Percentiles rank a stretch among this genome's conserved stretches.
Evolutionary conservation across 2,113 vertebrate genomes (phyloP).

Genomic region (Salvelinus namaycush): DNA sequence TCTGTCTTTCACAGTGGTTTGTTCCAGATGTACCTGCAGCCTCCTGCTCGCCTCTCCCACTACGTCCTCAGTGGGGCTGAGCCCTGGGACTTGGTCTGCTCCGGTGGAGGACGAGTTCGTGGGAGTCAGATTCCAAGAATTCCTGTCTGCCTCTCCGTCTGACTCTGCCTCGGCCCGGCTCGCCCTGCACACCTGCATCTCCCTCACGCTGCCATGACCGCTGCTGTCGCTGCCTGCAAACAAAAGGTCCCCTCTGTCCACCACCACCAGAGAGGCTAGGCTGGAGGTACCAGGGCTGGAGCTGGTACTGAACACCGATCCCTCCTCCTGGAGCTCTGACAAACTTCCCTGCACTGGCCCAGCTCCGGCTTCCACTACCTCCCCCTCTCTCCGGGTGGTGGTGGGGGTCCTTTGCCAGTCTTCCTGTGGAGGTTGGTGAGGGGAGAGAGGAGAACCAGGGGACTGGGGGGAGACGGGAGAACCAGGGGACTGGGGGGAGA

Average conservation of each 20-base stretch:
- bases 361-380: not conserved
- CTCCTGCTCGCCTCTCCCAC: slow-evolving; percentile 66
- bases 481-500: slow-evolving; percentile 27
- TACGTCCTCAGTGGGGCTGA: slow-evolving; percentile 44
- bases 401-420: slow-evolving; percentile 40
- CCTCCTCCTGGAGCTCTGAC: not conserved
- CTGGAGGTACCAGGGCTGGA: slow-evolving; percentile 38
- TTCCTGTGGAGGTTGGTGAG: not conserved
- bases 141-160: slow-evolving; percentile 7
- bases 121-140: slow-evolving; percentile 40
- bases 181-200: slow-evolving; percentile 39
- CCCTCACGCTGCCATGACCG: slow-evolving; percentile 63
- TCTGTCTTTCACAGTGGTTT: slow-evolving; percentile 24
- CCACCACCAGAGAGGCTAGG: slow-evolving; percentile 24
- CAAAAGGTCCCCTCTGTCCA: slow-evolving; percentile 43
- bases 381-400: slow-evolving; percentile 18
- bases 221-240: slow-evolving; percentile 72
- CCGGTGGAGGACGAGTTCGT: not conserved
- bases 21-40: slow-evolving; percentile 62
- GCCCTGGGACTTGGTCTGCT: not conserved
- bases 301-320: not conserved
- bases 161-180: slow-evolving; percentile 14
- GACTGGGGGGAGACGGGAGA: slow-evolving; percentile 18
- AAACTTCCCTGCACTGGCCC: not conserved
- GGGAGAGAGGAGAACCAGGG: not conserved